A percentile compares a stretch with the other conserved stretches of the same genome.
These are phyloP conservation scores for Dendropsophus ebraccatus DNA, from an alignment of 2,113 vertebrate species.

Conservation along the genomic window DNA sequence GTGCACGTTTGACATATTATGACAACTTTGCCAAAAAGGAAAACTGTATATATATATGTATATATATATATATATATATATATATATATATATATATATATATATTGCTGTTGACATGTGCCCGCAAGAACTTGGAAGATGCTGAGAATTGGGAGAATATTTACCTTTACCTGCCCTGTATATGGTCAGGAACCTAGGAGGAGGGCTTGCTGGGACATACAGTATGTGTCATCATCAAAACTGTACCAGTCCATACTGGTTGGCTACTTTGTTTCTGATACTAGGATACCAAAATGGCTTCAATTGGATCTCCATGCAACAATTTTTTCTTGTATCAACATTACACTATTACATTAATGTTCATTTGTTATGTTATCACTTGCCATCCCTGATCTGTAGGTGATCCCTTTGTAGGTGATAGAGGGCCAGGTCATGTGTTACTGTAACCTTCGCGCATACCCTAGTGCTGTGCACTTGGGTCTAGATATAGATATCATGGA, in stretches of 20 bases:
- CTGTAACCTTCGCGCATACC: background rate
- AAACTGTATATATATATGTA: background rate
- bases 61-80: background rate
- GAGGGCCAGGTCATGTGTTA: background rate
- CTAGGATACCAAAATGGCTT: background rate
- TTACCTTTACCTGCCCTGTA: background rate
- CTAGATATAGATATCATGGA: too few species aligned
- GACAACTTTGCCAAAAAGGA: background rate
- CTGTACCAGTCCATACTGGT: background rate
- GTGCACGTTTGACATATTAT: background rate
- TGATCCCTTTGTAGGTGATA: background rate
- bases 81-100: too few species aligned
- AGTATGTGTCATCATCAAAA: background rate
- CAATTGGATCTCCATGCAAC: background rate
- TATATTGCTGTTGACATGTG: too few species aligned
- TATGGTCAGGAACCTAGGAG: background rate
- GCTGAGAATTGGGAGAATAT: background rate
- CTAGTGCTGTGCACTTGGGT: too few species aligned
- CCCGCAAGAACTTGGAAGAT: background rate
- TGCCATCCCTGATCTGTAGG: background rate
- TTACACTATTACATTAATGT: too few species aligned
- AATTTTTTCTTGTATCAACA: background rate
- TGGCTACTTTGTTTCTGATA: background rate
- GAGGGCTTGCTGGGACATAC: background rate
- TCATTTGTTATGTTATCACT: background rate